These are phyloP conservation scores for Apogon hyalosoma DNA, from an alignment of 2,797 vertebrate species.

Conservation along the genomic window DNA sequence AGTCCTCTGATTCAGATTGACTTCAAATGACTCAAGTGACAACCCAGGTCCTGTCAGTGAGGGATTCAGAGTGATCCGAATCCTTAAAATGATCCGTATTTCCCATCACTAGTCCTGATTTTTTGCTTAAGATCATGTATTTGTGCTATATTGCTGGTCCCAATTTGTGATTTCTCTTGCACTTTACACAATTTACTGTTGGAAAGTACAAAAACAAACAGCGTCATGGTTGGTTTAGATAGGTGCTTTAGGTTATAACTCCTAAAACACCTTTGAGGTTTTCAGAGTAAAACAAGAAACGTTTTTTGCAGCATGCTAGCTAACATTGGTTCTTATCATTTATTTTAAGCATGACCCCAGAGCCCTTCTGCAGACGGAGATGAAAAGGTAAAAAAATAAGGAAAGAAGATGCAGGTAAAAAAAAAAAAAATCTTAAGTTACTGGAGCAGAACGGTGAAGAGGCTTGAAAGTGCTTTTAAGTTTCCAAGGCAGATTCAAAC, in stretches of 20 bases:
- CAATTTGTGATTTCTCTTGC: no score
- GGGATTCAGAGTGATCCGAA: no score
- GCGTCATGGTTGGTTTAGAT: no score
- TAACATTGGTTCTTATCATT: conserved; percentile 40
- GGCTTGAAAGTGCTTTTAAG: conserved; percentile 72
- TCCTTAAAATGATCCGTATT: no score
- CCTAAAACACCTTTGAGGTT: conserved; percentile 15
- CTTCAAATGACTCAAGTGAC: no score
- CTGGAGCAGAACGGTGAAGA: conserved; percentile 66
- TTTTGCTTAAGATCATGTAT: no score
- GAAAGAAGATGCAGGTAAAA: conserved; percentile 4
- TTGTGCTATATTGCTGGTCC: no score
- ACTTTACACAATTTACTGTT: no score
- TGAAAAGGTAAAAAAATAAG: conserved; percentile 31
- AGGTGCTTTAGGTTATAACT: background rate
- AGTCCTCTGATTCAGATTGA: no score
- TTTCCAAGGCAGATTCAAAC: conserved; percentile 47
- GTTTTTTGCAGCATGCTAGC: conserved; percentile 6
- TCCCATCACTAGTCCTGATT: no score
- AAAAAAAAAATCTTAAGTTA: conserved; percentile 49
- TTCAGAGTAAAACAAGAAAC: conserved; percentile 24
- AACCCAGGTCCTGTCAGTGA: no score
- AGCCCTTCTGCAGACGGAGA: conserved; percentile 48
- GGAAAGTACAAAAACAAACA: background rate
- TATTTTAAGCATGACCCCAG: conserved; percentile 59